phyloP scores from a whole-genome alignment of 2,888 invertebrate genomes.

The Biston betularia region DNA sequence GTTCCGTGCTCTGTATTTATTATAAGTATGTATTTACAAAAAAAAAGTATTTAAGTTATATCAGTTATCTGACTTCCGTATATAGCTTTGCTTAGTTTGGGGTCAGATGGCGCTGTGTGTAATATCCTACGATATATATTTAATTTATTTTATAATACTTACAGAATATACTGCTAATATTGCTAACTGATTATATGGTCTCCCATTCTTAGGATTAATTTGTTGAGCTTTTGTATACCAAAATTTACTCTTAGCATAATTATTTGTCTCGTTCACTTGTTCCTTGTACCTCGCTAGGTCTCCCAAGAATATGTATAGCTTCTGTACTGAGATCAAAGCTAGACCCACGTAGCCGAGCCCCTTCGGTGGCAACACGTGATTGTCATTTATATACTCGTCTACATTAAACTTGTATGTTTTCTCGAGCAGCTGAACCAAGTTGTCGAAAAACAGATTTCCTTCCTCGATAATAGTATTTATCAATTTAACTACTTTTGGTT shows the following conservation, averaged over 20 bases:
- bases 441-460: constrained; percentile 92
- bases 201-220: constrained; percentile 97
- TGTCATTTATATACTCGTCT: constrained; percentile 87
- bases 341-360: constrained; percentile 89
- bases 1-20: too few relatives aligned
- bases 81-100: too few relatives aligned
- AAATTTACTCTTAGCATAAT: constrained; percentile 90
- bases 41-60: too few relatives aligned
- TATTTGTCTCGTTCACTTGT: constrained; percentile 92
- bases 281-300: constrained; percentile 97
- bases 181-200: constrained; percentile 97
- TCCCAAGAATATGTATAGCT: constrained; percentile 95
- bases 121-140: too few relatives aligned
- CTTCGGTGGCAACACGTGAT: constrained; percentile 86
- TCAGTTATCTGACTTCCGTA: too few relatives aligned
- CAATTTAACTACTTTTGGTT: constrained; percentile 88
- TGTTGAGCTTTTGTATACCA: constrained; percentile 98
- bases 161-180: constrained; percentile 94
- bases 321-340: constrained; percentile 94
- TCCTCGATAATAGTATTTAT: constrained; percentile 91
- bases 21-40: too few relatives aligned
- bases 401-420: constrained; percentile 91
- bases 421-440: constrained; percentile 90
- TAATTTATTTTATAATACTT: too few relatives aligned
- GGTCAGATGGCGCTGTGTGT: too few relatives aligned